Evolutionary conservation across 2,888 invertebrate genomes (phyloP), one percentile per base, ranked within the genome.

Genomic region (Noctua janthina): DNA sequence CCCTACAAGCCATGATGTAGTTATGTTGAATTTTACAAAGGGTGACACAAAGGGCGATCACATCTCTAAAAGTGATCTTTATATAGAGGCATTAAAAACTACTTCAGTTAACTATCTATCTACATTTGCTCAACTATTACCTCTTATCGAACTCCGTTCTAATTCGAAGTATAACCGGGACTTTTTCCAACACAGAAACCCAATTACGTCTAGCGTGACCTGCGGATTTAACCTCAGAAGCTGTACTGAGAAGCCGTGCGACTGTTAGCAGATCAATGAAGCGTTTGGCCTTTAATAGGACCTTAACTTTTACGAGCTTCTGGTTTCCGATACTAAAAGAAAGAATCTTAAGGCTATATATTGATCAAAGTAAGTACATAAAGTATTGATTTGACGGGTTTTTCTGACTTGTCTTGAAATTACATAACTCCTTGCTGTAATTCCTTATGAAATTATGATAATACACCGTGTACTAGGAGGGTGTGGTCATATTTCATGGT

Each of bases 241-340:
- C 64, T 74, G 78, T 78, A 74, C 35, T 5, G 46, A 66, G 66
- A 84, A 74, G 67, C 75, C 54, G 69, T 62, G 51, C 59, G 20
- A 64, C 70, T 73, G 87, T 79, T 79, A 75, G 62, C 43, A 69
- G 87, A 79, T 84, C 87, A 85, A 84, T 87, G 84, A 84, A 66
- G 70, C 75, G 74, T 83, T 87, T 85, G 59, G 75, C 67, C 56
- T 76, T 76, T 76, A 76, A 79, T 76, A 79, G 76, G n/a, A 68
- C 70, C 73, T 84, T 84, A 70, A 59, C 75, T 79, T 87, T 87
- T 87, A 85, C 80, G 87, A 85, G 70, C 80, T n/a, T 64, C 64
- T 43, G 67, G 87, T 29, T 74, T 76, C 43, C 73, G 51, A 73
- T 79, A 74, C 76, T 87, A 74, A 75, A 79, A 84, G 62, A 68